Evolutionary conservation across 2,888 invertebrate genomes (phyloP).

Genomic region (Sisyra nigra): DNA sequence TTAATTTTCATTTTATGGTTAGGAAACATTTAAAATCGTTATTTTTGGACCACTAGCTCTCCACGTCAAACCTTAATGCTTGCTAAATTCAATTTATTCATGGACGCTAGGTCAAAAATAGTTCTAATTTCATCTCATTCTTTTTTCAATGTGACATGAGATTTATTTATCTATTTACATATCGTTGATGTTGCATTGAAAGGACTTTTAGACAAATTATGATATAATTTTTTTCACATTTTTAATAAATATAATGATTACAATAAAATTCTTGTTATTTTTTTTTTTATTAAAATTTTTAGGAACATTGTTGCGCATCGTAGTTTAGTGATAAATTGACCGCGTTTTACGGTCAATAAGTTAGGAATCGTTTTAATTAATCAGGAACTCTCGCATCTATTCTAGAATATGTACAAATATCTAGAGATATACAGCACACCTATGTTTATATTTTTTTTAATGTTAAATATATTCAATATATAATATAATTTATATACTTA

Average conservation of each 20-base stretch:
- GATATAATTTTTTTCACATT: slow-evolving; percentile 6
- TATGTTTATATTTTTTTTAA: neutral
- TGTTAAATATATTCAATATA: neutral
- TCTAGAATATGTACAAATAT: slow-evolving; percentile 9
- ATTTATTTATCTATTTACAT: neutral
- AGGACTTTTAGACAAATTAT: slow-evolving; percentile 6
- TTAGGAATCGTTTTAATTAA: slow-evolving; percentile 14
- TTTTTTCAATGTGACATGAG: neutral
- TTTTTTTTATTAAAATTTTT: slow-evolving; percentile 6
- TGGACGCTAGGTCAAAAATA: slow-evolving; percentile 1
- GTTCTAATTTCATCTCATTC: neutral
- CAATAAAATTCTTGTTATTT: slow-evolving; percentile 8
- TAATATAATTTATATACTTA: too few species aligned
- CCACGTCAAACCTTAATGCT: neutral
- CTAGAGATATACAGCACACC: slow-evolving; percentile 1
- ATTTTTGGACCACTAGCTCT: slow-evolving; percentile 9
- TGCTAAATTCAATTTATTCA: neutral
- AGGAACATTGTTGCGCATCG: slow-evolving; percentile 12
- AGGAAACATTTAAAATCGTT: slow-evolving; percentile 6
- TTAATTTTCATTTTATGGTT: neutral
- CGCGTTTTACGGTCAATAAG: slow-evolving; percentile 3
- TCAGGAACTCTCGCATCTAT: slow-evolving; percentile 25
- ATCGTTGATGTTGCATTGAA: slow-evolving; percentile 1
- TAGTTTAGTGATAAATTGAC: slow-evolving; percentile 4
- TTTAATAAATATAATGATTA: slow-evolving; percentile 7